Evolutionary conservation across 2,113 vertebrate genomes (phyloP).

Genomic region (Clarias batrachus): DNA sequence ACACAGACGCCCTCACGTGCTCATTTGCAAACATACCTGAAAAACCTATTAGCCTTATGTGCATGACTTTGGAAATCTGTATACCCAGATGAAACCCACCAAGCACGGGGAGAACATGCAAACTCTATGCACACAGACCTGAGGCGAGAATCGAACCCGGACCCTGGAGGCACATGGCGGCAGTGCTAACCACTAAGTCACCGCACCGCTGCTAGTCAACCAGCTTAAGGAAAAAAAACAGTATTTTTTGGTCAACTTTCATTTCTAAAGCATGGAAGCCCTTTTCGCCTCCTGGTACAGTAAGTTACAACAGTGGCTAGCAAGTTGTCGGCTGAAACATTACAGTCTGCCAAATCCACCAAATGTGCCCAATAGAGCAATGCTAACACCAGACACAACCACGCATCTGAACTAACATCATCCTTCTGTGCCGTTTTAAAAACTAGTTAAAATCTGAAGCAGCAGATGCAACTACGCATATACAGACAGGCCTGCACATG

Average conservation of each 20-base stretch:
- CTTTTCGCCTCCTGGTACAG: not conserved
- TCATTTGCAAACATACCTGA: too few relatives aligned
- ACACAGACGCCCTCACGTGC: too few relatives aligned
- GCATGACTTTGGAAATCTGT: too few relatives aligned
- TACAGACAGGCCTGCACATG: not conserved
- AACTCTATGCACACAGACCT: too few relatives aligned
- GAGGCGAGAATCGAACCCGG: too few relatives aligned
- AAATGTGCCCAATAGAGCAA: not conserved
- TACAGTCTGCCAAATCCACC: not conserved
- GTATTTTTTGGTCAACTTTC: not conserved
- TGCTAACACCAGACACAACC: not conserved
- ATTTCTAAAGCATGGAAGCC: not conserved
- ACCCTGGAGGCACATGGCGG: too few relatives aligned
- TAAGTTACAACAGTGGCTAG: not conserved
- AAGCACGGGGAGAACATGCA: too few relatives aligned
- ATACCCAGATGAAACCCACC: too few relatives aligned
- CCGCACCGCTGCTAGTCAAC: too few relatives aligned
- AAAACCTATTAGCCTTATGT: too few relatives aligned
- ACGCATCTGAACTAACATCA: not conserved
- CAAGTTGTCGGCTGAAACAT: not conserved
- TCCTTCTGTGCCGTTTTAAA: not conserved
- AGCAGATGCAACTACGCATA: not conserved
- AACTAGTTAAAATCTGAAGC: not conserved
- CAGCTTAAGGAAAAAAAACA: not conserved
- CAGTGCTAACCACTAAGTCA: too few relatives aligned